Percentiles rank a stretch among this genome's conserved stretches.
Evolutionary conservation across 2,113 vertebrate genomes (phyloP).

Genomic region (Gnathonemus echidnorhynchus): DNA sequence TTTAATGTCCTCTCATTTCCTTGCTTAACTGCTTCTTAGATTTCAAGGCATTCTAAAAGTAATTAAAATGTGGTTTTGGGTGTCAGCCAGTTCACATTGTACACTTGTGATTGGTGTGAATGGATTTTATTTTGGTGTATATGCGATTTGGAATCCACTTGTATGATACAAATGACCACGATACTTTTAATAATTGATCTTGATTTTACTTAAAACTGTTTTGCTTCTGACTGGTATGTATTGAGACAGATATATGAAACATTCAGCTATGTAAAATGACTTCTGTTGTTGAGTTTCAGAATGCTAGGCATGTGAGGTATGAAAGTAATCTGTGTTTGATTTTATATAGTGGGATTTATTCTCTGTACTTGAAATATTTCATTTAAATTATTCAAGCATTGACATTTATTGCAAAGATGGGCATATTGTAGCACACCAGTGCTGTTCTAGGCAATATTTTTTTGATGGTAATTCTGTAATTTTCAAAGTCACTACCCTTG

Average conservation of each 20-base stretch:
- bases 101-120: not conserved
- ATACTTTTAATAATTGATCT: not conserved
- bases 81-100: not conserved
- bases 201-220: not conserved
- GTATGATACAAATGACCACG: not conserved
- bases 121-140: not conserved
- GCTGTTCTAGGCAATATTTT: not conserved
- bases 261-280: not conserved
- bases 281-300: not conserved
- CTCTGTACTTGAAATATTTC: not conserved
- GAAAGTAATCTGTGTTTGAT: not conserved
- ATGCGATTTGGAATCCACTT: not conserved
- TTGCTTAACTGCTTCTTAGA: not conserved
- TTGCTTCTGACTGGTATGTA: not conserved
- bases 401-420: not conserved
- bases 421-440: not conserved
- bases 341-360: not conserved
- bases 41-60: not conserved
- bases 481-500: not conserved
- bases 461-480: not conserved
- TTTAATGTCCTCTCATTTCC: not conserved
- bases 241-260: not conserved
- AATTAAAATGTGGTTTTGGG: not conserved
- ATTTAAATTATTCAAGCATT: not conserved
- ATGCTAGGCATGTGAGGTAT: not conserved